phyloP scores from a whole-genome alignment of 2,888 invertebrate species.

The Schrankia costaestrigalis region DNA sequence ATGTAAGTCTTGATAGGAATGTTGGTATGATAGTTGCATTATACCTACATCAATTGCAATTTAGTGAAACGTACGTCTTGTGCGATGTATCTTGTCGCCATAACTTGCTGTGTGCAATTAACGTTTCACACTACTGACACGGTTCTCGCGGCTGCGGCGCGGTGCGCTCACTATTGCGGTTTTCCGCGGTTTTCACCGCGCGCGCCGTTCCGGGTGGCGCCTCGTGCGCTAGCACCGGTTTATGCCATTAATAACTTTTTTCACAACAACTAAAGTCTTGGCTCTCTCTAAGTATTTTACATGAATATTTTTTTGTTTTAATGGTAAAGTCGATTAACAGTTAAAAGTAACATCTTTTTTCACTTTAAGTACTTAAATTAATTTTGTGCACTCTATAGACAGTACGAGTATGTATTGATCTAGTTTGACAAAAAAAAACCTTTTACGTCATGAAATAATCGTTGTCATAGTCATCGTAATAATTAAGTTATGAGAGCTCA shows the following conservation, averaged over 20 bases:
- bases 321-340: too few relatives aligned
- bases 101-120: slow-evolving; percentile 68
- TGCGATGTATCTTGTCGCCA: slow-evolving; percentile 52
- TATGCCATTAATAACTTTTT: slow-evolving; percentile 61
- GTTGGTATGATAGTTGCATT: slow-evolving; percentile 13
- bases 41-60: slow-evolving; percentile 34
- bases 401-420: too few relatives aligned
- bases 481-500: slow-evolving; percentile 31
- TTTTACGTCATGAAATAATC: too few relatives aligned
- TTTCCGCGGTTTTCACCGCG: slow-evolving; percentile 77
- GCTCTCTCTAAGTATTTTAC: slow-evolving; percentile 44
- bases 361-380: too few relatives aligned
- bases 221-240: slow-evolving; percentile 61
- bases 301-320: slow-evolving; percentile 20
- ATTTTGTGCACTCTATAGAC: too few relatives aligned
- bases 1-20: slow-evolving; percentile 14
- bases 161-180: slow-evolving; percentile 70
- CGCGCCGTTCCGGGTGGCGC: slow-evolving; percentile 77
- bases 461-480: slow-evolving; percentile 30
- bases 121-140: slow-evolving; percentile 80
- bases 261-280: slow-evolving; percentile 41
- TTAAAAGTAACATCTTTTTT: slow-evolving; percentile 18
- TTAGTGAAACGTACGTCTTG: slow-evolving; percentile 37
- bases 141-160: slow-evolving; percentile 66
- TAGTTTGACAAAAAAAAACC: too few relatives aligned